Conservation (phyloP, 2,113 vertebrate species). For the Xenus cinereus region DNA sequence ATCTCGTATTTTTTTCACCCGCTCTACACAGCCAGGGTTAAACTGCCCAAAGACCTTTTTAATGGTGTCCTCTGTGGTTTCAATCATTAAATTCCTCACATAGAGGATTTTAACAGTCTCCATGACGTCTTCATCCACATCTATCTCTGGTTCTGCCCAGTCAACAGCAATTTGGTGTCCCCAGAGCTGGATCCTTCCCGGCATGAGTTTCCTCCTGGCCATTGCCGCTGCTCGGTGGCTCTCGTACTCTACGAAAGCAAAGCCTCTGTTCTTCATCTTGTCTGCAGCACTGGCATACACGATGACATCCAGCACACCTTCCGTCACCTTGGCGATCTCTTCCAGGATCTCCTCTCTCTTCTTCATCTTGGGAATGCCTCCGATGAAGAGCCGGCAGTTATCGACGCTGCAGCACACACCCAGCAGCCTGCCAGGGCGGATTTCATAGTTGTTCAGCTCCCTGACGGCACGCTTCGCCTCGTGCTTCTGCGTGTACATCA, state of each 20-base stretch:
- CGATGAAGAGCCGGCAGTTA: constrained; percentile 98
- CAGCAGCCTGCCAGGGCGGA: constrained; percentile 91
- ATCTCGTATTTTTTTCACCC: constrained; percentile 98
- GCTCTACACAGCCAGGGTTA: constrained; percentile 93
- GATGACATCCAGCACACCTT: constrained; percentile 95
- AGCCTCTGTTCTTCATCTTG: constrained; percentile 99
- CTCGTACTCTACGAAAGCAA: constrained; percentile 98
- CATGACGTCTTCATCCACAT: constrained; percentile 98
- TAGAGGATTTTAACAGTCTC: constrained; percentile 99
- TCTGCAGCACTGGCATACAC: constrained; percentile 97
- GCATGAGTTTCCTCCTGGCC: constrained; percentile 98
- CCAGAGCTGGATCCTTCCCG: constrained; percentile 96
- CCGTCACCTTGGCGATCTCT: constrained; percentile 96
- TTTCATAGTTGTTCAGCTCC: constrained; percentile 97
- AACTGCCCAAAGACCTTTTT: constrained; percentile 92
- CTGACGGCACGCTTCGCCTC: constrained; percentile 95
- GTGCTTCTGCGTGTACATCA: constrained; percentile 94
- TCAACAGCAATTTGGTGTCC: constrained; percentile 98
- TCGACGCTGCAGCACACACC: constrained; percentile 97
- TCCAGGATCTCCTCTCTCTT: constrained; percentile 99
- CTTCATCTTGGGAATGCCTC: constrained; percentile 98
- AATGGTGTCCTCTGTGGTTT: constrained; percentile 94
- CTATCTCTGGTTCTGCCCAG: constrained; percentile 98
- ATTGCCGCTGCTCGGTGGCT: constrained; percentile 96
- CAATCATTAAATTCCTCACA: constrained; percentile 98